Percentiles rank a stretch among this genome's conserved stretches.
Conservation (phyloP, 2,888 invertebrate species). For the Trilocha varians region DNA sequence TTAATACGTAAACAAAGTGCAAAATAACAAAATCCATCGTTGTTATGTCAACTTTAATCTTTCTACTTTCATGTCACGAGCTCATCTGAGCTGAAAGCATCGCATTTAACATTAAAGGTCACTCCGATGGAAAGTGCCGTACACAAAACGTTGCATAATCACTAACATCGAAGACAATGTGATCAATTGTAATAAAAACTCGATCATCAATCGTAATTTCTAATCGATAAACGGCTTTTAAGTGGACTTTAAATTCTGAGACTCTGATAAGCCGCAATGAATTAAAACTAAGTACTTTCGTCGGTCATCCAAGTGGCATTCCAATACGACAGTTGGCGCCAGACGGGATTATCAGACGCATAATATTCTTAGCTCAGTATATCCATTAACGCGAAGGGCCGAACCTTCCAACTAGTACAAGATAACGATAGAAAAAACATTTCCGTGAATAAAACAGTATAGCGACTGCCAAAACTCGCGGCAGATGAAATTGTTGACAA, state of each 20-base stretch:
- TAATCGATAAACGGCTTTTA: no score
- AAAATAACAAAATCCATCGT: no score
- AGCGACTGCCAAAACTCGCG: not conserved
- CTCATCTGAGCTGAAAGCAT: no score
- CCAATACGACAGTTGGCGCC: not conserved
- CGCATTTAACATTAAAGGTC: no score
- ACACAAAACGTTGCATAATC: no score
- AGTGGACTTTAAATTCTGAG: not conserved
- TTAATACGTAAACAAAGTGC: no score
- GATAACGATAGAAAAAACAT: not conserved
- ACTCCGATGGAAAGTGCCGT: no score
- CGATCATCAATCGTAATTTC: no score
- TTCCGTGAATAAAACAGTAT: not conserved
- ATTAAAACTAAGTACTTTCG: not conserved
- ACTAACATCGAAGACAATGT: no score
- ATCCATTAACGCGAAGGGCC: not conserved
- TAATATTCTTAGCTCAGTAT: not conserved
- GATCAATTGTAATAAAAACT: no score
- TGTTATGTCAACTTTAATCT: no score
- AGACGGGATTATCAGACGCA: not conserved
- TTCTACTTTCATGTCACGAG: no score
- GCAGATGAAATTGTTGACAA: not conserved
- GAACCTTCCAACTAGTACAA: not conserved
- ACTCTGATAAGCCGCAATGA: not conserved
- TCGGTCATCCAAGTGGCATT: not conserved